A percentile compares a stretch with the other conserved stretches of the same genome.
These are phyloP conservation scores for Danio kyathit DNA, from an alignment of 2,797 vertebrate genomes.

Conservation along the genomic window DNA sequence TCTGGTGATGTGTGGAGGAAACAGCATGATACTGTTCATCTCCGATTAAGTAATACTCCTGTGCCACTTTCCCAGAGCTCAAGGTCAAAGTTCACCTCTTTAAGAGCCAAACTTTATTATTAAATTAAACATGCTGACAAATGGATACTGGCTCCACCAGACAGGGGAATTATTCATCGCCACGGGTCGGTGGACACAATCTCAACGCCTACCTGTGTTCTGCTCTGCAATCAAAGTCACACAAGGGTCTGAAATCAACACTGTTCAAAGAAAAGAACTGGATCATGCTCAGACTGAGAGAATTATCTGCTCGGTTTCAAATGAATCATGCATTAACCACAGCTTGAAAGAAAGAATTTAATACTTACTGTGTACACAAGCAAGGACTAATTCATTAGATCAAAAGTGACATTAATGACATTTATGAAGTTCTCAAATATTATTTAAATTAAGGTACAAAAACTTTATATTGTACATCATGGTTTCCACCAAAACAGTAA, in stretches of 20 bases:
- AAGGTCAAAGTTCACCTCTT: constrained; percentile 48
- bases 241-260: constrained; percentile 23
- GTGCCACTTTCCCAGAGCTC: constrained; percentile 36
- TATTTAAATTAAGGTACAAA: too few relatives aligned
- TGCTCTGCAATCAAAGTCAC: constrained; percentile 9
- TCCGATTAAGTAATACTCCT: constrained; percentile 13
- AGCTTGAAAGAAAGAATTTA: background rate
- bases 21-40: constrained; percentile 28
- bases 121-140: constrained; percentile 49
- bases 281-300: background rate
- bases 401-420: background rate
- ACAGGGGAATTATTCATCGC: constrained; percentile 13
- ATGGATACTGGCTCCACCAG: constrained; percentile 11
- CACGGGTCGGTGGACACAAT: constrained; percentile 27
- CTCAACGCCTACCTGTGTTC: background rate
- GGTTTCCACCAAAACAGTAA: too few relatives aligned
- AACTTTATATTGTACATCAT: too few relatives aligned
- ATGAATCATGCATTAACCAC: background rate
- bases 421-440: background rate
- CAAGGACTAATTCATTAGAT: background rate
- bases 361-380: too few relatives aligned
- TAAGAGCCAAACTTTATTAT: constrained; percentile 38
- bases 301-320: background rate
- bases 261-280: background rate
- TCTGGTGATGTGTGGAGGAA: constrained; percentile 12